Evolutionary conservation across 2,888 invertebrate species (phyloP).

Genomic region (Metellina segmentata): DNA sequence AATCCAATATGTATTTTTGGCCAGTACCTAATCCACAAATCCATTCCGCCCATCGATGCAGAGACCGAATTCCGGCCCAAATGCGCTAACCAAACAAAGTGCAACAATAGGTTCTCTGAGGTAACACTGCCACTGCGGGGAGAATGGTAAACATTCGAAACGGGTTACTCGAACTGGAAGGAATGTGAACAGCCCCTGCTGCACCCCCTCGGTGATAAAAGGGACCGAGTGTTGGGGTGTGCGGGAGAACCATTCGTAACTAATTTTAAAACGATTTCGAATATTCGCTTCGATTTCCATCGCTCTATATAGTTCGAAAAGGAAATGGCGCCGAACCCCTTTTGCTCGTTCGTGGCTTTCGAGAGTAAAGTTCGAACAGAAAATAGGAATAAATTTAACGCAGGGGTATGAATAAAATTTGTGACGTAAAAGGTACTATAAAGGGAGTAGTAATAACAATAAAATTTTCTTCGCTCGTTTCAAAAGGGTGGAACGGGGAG

Average conservation of each 20-base stretch:
- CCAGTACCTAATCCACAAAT: not conserved
- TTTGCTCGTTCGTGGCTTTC: not conserved
- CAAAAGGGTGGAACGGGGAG: not conserved
- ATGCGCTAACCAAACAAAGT: not conserved
- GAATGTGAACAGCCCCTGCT: not conserved
- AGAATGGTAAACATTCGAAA: constrained; percentile 36
- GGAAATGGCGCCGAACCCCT: constrained; percentile 11
- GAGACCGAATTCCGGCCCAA: not conserved
- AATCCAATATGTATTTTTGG: too few relatives aligned
- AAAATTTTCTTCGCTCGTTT: not conserved
- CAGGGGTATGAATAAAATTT: not conserved
- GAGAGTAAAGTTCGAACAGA: not conserved
- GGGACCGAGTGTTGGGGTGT: not conserved
- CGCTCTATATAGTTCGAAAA: constrained; percentile 22
- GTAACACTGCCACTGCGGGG: not conserved
- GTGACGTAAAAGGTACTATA: not conserved
- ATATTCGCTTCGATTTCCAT: constrained; percentile 40
- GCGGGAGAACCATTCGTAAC: constrained; percentile 32
- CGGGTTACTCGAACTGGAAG: not conserved
- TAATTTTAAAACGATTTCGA: constrained; percentile 63
- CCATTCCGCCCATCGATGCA: not conserved
- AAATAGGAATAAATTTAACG: constrained; percentile 21
- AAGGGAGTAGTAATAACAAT: not conserved
- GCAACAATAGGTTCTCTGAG: constrained; percentile 3
- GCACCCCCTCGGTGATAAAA: not conserved